phyloP scores from a whole-genome alignment of 2,797 vertebrate species.

The Urophycis tenuis region DNA sequence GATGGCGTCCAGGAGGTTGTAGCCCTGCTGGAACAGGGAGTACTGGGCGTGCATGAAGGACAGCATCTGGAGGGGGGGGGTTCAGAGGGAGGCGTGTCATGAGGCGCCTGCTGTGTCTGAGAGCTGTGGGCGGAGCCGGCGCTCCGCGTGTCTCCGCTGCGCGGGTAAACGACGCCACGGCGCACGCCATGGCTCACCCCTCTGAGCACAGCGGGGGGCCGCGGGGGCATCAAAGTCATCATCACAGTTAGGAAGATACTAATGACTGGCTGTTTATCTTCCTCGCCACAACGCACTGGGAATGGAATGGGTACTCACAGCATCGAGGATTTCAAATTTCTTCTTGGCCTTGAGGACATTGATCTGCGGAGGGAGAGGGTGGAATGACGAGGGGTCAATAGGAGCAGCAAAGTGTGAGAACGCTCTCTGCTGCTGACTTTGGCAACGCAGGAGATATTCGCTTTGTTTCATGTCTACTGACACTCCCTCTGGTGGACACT shows the following conservation, averaged over 20 bases:
- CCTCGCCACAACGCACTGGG: too few relatives aligned
- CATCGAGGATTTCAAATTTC: conserved; percentile 96
- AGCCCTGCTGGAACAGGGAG: conserved; percentile 94
- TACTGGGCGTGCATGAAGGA: conserved; percentile 98
- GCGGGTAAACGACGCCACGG: too few relatives aligned
- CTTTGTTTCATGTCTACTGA: not conserved
- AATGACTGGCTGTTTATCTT: too few relatives aligned
- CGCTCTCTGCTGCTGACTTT: not conserved
- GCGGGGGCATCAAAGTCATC: too few relatives aligned
- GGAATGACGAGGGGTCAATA: not conserved
- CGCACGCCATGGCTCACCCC: too few relatives aligned
- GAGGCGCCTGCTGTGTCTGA: not conserved
- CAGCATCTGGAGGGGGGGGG: conserved; percentile 78
- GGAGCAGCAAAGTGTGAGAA: not conserved
- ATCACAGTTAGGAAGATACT: too few relatives aligned
- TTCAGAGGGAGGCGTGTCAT: not conserved
- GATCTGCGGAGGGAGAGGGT: conserved; percentile 70
- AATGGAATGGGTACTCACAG: conserved; percentile 68
- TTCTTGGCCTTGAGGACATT: conserved; percentile 97
- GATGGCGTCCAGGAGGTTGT: conserved; percentile 85
- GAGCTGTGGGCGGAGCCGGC: not conserved
- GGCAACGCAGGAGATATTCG: not conserved
- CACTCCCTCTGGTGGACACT: conserved; percentile 39
- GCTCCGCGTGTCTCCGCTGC: not conserved
- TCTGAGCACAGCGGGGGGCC: too few relatives aligned